These are phyloP conservation scores for Petromus typicus DNA, from an alignment of 2,113 vertebrate genomes.

Conservation along the genomic window DNA sequence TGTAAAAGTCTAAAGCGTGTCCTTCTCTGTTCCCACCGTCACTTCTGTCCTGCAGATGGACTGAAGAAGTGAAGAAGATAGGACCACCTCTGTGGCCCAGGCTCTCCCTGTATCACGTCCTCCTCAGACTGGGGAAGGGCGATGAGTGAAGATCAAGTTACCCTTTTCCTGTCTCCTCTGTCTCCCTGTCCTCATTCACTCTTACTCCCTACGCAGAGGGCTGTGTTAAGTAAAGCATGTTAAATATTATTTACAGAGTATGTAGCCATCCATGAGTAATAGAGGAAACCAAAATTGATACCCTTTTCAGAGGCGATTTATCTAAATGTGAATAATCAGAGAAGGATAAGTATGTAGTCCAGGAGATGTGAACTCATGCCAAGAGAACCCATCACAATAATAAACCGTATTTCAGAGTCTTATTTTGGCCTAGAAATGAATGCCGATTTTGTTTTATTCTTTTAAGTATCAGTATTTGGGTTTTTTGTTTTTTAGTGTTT, in stretches of 20 bases:
- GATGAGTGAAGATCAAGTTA: not conserved
- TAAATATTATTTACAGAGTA: not conserved
- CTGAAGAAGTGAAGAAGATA: not conserved
- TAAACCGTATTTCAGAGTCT: not conserved
- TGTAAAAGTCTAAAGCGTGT: no score
- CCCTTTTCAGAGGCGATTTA: not conserved
- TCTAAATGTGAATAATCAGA: not conserved
- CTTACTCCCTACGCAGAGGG: not conserved
- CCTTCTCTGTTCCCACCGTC: not conserved
- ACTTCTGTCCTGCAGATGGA: not conserved
- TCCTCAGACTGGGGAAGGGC: not conserved
- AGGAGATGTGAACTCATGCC: not conserved
- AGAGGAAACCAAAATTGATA: not conserved
- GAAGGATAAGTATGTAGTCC: not conserved
- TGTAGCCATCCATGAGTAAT: not conserved
- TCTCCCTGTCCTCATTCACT: not conserved
- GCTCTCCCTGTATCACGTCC: not conserved
- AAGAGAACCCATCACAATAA: not conserved
- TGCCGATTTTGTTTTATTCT: constrained; percentile 30
- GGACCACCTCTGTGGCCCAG: not conserved
- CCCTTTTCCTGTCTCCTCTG: not conserved
- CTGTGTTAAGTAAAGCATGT: constrained; percentile 5
- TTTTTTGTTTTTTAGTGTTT: no score
- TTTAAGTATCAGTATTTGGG: constrained; percentile 16
- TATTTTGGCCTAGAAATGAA: constrained; percentile 37